Conservation (phyloP, 1,140 invertebrate species). For the Maniola jurtina region DNA sequence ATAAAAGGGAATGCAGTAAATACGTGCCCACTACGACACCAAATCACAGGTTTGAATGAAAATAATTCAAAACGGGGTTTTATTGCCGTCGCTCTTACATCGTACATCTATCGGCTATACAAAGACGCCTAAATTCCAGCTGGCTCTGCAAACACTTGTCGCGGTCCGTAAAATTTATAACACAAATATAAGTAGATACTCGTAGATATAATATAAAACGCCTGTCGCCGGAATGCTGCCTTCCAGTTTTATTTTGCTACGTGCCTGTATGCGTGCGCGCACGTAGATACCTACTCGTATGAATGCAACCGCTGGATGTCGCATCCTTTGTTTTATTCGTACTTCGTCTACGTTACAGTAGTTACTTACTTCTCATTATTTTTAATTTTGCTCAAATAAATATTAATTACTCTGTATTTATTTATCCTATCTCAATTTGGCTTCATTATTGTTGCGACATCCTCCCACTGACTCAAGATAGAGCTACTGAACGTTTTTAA, state of each 20-base stretch:
- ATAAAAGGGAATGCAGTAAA: too few relatives aligned
- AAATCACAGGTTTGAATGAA: too few relatives aligned
- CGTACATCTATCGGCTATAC: conserved; percentile 10
- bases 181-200: conserved; percentile 47
- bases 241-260: conserved; percentile 52
- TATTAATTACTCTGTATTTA: conserved; percentile 5
- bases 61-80: too few relatives aligned
- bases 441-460: background rate
- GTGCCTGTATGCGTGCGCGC: conserved; percentile 33
- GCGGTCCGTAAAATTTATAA: conserved; percentile 46
- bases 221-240: conserved; percentile 47
- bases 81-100: too few relatives aligned
- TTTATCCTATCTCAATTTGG: background rate
- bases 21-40: too few relatives aligned
- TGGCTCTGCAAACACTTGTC: conserved; percentile 56
- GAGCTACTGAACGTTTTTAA: too few relatives aligned
- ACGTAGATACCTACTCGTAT: conserved; percentile 16
- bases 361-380: conserved; percentile 1
- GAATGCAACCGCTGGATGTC: conserved; percentile 5
- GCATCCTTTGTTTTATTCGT: conserved; percentile 21
- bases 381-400: background rate
- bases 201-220: conserved; percentile 37
- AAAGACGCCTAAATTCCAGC: conserved; percentile 43
- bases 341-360: background rate
- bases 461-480: too few relatives aligned